phyloP scores from a whole-genome alignment of 2,888 invertebrate species.

The Reticulitermes lucifugus region DNA sequence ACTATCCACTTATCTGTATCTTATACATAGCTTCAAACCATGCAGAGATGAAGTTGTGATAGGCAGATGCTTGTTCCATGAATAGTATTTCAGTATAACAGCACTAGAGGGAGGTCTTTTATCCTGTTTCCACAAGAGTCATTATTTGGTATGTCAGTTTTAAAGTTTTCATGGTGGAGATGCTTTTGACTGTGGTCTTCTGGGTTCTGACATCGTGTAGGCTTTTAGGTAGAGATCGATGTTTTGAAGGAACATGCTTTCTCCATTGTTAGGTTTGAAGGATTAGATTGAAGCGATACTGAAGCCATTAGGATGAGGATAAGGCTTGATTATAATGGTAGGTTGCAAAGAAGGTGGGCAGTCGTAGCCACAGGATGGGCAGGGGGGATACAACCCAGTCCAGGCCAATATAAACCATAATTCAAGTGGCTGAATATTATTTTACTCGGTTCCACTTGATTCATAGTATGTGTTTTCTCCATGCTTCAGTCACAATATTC shows the following conservation, averaged over 20 bases:
- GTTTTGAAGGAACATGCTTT: too few species aligned
- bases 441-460: neutral
- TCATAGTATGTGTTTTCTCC: neutral
- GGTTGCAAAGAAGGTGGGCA: too few species aligned
- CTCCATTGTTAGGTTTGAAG: too few species aligned
- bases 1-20: neutral
- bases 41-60: neutral
- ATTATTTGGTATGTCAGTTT: neutral
- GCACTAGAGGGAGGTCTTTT: neutral
- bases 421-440: constrained; percentile 6
- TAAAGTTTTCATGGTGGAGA: neutral
- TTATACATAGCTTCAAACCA: neutral
- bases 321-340: too few species aligned
- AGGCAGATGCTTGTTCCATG: neutral
- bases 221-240: too few species aligned
- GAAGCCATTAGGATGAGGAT: too few species aligned
- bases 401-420: neutral
- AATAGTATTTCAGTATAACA: neutral
- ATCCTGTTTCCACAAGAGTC: neutral
- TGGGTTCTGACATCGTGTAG: too few species aligned
- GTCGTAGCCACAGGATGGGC: too few species aligned
- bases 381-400: too few species aligned
- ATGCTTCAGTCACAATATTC: neutral
- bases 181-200: too few species aligned
- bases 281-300: too few species aligned